Percentiles rank a stretch among this genome's conserved stretches.
phyloP scores from a whole-genome alignment of 2,888 invertebrate genomes.

The Choreutis nemorana region DNA sequence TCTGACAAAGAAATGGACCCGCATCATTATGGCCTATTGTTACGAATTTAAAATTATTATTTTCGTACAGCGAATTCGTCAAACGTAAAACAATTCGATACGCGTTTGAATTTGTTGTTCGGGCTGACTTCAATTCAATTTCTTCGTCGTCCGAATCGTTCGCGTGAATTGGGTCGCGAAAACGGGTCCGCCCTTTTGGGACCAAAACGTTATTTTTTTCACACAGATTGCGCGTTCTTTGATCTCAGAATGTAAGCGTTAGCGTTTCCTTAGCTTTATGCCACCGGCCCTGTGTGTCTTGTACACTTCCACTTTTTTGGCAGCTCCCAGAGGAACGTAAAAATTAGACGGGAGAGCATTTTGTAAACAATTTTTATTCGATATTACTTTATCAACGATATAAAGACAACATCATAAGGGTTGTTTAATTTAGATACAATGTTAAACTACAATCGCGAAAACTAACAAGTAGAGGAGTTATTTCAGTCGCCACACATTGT shows the following conservation, averaged over 20 bases:
- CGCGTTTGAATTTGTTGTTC: slow-evolving; percentile 64
- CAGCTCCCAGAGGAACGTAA: slow-evolving; percentile 54
- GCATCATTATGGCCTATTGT: slow-evolving; percentile 64
- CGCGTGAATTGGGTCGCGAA: slow-evolving; percentile 66
- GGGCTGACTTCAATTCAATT: slow-evolving; percentile 60
- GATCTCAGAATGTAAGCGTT: slow-evolving; percentile 64
- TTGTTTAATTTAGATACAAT: too few relatives aligned
- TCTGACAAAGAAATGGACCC: slow-evolving; percentile 54
- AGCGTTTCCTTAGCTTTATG: slow-evolving; percentile 60
- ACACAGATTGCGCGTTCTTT: slow-evolving; percentile 64
- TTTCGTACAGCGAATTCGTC: slow-evolving; percentile 62
- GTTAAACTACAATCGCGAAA: too few relatives aligned
- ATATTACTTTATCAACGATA: not conserved
- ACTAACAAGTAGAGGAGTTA: slow-evolving; percentile 6
- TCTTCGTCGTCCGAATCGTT: slow-evolving; percentile 55
- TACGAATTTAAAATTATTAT: slow-evolving; percentile 54
- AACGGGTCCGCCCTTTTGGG: slow-evolving; percentile 65
- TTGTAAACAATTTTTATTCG: slow-evolving; percentile 30
- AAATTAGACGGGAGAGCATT: slow-evolving; percentile 45
- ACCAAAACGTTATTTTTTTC: slow-evolving; percentile 64
- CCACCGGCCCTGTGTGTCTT: slow-evolving; percentile 44
- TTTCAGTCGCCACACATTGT: slow-evolving; percentile 7
- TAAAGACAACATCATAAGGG: too few relatives aligned
- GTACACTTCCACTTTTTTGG: slow-evolving; percentile 30
- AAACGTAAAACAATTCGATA: slow-evolving; percentile 67